Evolutionary conservation across 2,113 vertebrate genomes (phyloP).

Genomic region (Myanophis thanlyinensis): DNA sequence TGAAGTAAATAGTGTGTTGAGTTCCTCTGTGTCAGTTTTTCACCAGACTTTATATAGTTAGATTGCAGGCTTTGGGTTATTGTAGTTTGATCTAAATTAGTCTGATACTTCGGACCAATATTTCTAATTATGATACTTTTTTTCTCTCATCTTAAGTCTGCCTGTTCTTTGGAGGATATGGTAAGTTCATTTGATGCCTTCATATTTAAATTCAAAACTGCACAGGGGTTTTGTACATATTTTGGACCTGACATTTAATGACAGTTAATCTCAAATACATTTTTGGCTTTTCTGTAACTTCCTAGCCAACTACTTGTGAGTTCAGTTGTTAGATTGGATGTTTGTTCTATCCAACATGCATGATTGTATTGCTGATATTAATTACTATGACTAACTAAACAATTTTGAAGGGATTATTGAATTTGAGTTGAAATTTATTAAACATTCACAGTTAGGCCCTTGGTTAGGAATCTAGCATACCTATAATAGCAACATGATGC

Average conservation of each 20-base stretch:
- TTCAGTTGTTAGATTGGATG: neutral
- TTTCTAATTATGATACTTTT: conserved; percentile 74
- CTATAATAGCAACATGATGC: neutral
- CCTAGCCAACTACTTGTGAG: neutral
- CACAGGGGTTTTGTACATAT: conserved; percentile 43
- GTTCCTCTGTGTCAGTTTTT: neutral
- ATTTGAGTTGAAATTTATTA: neutral
- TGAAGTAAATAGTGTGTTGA: neutral
- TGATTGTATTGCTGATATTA: conserved; percentile 19
- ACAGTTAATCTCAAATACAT: conserved; percentile 39
- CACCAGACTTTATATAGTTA: neutral
- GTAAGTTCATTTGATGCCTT: conserved; percentile 79
- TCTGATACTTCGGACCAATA: conserved; percentile 43
- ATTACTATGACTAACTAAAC: conserved; percentile 5
- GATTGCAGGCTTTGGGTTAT: neutral
- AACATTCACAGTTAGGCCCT: neutral
- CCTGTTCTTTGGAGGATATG: conserved; percentile 87
- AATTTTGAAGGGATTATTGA: conserved; percentile 8
- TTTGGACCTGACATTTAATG: conserved; percentile 46
- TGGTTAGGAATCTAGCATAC: neutral
- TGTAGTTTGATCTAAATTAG: conserved; percentile 5
- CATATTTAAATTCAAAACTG: conserved; percentile 30
- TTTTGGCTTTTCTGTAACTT: neutral
- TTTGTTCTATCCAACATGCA: conserved; percentile 5
- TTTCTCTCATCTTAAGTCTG: conserved; percentile 87